Conservation (phyloP, 1,140 invertebrate genomes). For the Drosophila prosaltans region DNA sequence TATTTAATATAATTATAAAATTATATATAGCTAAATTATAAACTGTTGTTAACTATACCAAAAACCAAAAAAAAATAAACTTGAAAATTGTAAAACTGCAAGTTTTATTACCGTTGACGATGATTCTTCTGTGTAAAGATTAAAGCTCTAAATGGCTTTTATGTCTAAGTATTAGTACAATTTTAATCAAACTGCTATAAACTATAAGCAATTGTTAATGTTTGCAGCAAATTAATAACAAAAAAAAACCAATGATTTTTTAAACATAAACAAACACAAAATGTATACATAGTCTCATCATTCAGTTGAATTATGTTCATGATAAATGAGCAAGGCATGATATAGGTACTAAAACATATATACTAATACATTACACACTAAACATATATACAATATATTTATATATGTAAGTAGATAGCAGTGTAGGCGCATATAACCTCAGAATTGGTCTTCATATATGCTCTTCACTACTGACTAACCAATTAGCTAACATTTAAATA, state of each 20-base stretch:
- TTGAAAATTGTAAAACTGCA: slow-evolving; percentile 43
- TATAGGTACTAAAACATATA: slow-evolving; percentile 51
- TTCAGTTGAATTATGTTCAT: slow-evolving; percentile 10
- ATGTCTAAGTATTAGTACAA: slow-evolving; percentile 40
- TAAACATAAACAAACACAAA: neutral
- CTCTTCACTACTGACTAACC: slow-evolving; percentile 28
- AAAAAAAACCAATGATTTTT: slow-evolving; percentile 9
- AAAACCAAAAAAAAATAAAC: slow-evolving; percentile 9
- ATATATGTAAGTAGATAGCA: slow-evolving; percentile 53
- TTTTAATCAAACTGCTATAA: slow-evolving; percentile 58
- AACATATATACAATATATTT: slow-evolving; percentile 15
- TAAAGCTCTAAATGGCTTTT: slow-evolving; percentile 38
- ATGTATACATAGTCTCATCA: slow-evolving; percentile 5
- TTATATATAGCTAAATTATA: slow-evolving; percentile 43
- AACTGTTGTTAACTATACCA: slow-evolving; percentile 69
- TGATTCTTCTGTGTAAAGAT: slow-evolving; percentile 65
- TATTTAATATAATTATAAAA: slow-evolving; percentile 34
- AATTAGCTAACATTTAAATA: slow-evolving; percentile 8
- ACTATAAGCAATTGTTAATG: slow-evolving; percentile 76
- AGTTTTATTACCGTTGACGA: slow-evolving; percentile 82
- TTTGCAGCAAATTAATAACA: slow-evolving; percentile 50
- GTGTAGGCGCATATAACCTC: slow-evolving; percentile 70
- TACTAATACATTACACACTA: slow-evolving; percentile 15
- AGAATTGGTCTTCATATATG: slow-evolving; percentile 75
- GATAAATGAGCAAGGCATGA: slow-evolving; percentile 58